Evolutionary conservation across 2,888 invertebrate genomes (phyloP), one percentile per base, ranked within the genome.

Genomic region (Siphonodentalium dalli): DNA sequence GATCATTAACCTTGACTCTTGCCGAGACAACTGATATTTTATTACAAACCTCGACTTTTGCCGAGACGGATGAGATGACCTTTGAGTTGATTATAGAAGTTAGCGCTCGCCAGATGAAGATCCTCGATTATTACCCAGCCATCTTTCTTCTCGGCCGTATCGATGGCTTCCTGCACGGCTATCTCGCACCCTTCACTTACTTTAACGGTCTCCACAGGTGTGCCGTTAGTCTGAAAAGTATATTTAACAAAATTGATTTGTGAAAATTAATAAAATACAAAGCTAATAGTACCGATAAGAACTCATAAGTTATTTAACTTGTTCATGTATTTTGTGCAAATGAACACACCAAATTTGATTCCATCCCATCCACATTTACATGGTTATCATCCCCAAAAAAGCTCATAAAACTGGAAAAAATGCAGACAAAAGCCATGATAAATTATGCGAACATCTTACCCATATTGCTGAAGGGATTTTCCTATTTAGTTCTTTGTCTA

Each of bases 91-190:
- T 58, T 57, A 52, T 69, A 71, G 63, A 71, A 66, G 21, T 61
- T 56, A 11, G 61, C 58, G 8, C 67, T 61, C 4, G 75, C 73
- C 20, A 78, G 68, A 48, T 80, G 77, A 3, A 78, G 61, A 24
- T 74, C 70, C 52, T 78, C 73, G 24, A 80, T 70, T 31, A 80
- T 53, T 1, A 75, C 65, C 80, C 80, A 80, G 41, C 69, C 69
- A 41, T 77, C 71, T 29, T 77, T 69, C 47, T 71, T 69, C 61
- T 77, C 76, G 5, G 76, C 76, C 8, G 67, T 52, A 47, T 75
- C 72, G 3, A 79, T 64, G 1, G 72, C 72, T 23, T 75, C 74
- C 28, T 71, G 66, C 20, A 76, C 66, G 21, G 58, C 42, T 9
- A 63, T 54, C 54, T 70, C 71, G 47, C 65, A 65, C 3, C 74